These are phyloP conservation scores for Leuciscus waleckii DNA, from an alignment of 2,797 vertebrate genomes.

Conservation along the genomic window DNA sequence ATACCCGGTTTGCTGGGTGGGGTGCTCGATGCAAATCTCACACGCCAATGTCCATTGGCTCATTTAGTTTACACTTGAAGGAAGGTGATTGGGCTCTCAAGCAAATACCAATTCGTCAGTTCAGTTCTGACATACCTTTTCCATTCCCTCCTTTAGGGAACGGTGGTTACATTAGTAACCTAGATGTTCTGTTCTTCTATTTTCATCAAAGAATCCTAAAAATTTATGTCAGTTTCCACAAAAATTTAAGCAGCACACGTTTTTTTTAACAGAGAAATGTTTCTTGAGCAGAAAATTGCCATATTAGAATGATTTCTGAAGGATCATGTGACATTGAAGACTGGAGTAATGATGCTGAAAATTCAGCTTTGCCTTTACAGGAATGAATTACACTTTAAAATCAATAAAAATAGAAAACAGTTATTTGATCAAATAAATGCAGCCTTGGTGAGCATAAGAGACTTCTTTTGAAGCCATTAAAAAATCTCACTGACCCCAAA, in stretches of 20 bases:
- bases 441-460: neutral
- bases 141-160: too few species aligned
- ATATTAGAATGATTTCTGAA: neutral
- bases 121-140: too few species aligned
- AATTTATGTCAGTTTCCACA: neutral
- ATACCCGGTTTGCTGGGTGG: too few species aligned
- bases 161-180: too few species aligned
- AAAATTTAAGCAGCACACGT: neutral
- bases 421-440: neutral
- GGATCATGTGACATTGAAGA: neutral
- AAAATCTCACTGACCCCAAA: neutral
- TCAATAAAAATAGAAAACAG: neutral
- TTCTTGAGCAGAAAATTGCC: neutral
- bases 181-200: neutral
- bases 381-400: too few species aligned
- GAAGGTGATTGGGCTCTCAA: too few species aligned
- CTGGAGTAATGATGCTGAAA: neutral
- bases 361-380: neutral
- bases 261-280: neutral
- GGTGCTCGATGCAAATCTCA: too few species aligned
- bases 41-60: too few species aligned
- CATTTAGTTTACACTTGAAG: too few species aligned
- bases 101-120: too few species aligned
- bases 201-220: neutral
- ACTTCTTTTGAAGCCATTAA: neutral